phyloP scores from a whole-genome alignment of 2,113 vertebrate species.

The Vireo altiloquus region DNA sequence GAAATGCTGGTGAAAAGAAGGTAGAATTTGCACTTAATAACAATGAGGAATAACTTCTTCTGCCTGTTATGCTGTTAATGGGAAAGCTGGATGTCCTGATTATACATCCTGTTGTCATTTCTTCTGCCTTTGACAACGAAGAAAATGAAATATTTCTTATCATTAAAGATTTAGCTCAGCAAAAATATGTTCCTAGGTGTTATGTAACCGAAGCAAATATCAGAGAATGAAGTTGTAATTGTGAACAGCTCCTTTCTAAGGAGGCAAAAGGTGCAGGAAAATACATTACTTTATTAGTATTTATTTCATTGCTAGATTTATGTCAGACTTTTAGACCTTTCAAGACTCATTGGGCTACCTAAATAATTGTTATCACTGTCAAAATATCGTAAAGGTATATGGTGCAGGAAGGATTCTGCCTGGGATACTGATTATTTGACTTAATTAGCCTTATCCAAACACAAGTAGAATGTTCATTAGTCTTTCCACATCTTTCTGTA shows the following conservation, averaged over 20 bases:
- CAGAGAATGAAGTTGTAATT: background rate
- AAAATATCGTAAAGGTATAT: background rate
- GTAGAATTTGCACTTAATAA: fast-evolving
- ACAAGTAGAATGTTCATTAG: background rate
- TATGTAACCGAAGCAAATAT: background rate
- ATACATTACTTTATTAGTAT: fast-evolving
- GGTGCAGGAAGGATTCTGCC: background rate
- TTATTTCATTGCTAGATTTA: background rate
- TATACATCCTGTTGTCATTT: background rate
- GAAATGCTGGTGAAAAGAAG: background rate
- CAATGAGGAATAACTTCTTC: background rate
- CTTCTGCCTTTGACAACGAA: background rate
- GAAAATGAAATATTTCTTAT: background rate
- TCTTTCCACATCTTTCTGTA: background rate
- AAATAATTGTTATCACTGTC: background rate
- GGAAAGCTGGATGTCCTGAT: background rate
- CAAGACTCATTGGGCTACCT: background rate
- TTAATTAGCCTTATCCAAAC: background rate
- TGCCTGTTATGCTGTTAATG: fast-evolving
- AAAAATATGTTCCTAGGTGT: fast-evolving
- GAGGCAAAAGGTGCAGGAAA: fast-evolving
- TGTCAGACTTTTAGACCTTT: background rate
- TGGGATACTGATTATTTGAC: background rate
- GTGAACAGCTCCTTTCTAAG: background rate
- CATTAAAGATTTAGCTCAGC: background rate